Evolutionary conservation across 2,113 vertebrate species (phyloP), one percentile per base, ranked within the genome.

Genomic region (Rhea americana): DNA sequence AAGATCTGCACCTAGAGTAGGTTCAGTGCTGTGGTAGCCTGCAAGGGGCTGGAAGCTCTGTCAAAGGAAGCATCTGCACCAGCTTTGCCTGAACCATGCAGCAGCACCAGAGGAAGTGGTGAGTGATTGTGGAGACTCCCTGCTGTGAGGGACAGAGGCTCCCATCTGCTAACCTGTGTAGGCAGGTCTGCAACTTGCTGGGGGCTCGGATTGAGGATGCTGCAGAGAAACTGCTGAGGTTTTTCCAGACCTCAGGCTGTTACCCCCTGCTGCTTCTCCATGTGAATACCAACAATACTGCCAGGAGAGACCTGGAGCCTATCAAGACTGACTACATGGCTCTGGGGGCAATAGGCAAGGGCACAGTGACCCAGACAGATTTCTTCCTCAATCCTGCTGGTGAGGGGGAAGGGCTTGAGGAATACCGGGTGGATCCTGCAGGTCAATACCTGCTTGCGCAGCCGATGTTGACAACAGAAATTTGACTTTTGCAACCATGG

Each of bases 271-370:
- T 4, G 4, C 61, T 58, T 50, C 30, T 41, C 51, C 37, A 7
- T 4, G 2, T 1, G 0, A n/a, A 35, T 30, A 59, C 12, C 66
- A 45, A 6, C 32, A 61, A 39, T 11, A 5, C 51, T 75, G 39
- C 39, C 13, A 24, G 20, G 32, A 28, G 21, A 82, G 50, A 43
- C 61, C 32, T 5, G 21, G 45, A 51, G 32, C 12, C 2, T 16
- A 11, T 10, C 32, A 45, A 8, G 16, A 59, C 37, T 1, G 2
- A 17, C 22, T 18, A n/a, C 12, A 7, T 3, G 25, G 62, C 47
- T 22, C 32, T 28, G 55, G 17, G 45, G 37, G 22, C 10, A 22
- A 58, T 0, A 30, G 76, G n/a, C 67, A 39, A 47, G 41, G 58
- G 17, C 45, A 47, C 8, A 18, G 58, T 3, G 20, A 56, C 26